Percentiles rank a stretch among this genome's conserved stretches.
These are phyloP conservation scores for Atherinosoma microstoma DNA, from an alignment of 2,797 vertebrate species.

Conservation along the genomic window DNA sequence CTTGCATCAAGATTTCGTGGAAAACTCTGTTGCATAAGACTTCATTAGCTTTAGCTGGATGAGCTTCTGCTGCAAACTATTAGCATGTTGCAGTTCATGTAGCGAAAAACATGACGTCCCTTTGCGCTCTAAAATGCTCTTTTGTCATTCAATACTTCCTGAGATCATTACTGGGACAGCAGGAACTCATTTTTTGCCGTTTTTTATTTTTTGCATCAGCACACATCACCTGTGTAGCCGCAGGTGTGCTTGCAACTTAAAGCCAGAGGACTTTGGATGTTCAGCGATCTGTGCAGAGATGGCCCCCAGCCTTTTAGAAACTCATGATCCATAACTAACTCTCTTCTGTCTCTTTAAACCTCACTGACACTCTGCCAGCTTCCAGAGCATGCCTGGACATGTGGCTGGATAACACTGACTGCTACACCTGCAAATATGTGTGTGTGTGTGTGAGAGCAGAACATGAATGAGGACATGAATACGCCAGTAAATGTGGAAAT, in stretches of 20 bases:
- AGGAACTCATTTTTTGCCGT: neutral
- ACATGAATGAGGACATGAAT: no score
- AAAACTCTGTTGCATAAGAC: no score
- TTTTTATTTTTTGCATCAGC: neutral
- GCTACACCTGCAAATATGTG: slow-evolving; percentile 5
- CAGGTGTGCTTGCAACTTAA: slow-evolving; percentile 6
- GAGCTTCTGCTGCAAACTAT: neutral
- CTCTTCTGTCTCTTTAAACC: slow-evolving; percentile 25
- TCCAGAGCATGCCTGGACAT: slow-evolving; percentile 49
- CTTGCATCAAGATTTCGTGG: neutral
- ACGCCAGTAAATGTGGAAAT: no score
- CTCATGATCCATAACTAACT: slow-evolving; percentile 49
- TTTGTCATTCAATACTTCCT: slow-evolving; percentile 1
- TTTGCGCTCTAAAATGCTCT: slow-evolving; percentile 9
- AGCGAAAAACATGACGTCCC: neutral
- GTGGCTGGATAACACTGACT: slow-evolving; percentile 19
- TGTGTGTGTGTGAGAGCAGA: slow-evolving; percentile 1
- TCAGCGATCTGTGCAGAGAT: slow-evolving; percentile 27
- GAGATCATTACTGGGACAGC: neutral
- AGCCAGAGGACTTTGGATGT: neutral
- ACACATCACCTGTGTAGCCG: slow-evolving; percentile 8
- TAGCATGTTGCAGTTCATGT: neutral
- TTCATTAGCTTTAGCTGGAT: neutral
- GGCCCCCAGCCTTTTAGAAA: slow-evolving; percentile 37
- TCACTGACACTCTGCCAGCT: slow-evolving; percentile 5